Conservation (phyloP, 2,888 invertebrate genomes). For the Eupithecia tripunctaria region DNA sequence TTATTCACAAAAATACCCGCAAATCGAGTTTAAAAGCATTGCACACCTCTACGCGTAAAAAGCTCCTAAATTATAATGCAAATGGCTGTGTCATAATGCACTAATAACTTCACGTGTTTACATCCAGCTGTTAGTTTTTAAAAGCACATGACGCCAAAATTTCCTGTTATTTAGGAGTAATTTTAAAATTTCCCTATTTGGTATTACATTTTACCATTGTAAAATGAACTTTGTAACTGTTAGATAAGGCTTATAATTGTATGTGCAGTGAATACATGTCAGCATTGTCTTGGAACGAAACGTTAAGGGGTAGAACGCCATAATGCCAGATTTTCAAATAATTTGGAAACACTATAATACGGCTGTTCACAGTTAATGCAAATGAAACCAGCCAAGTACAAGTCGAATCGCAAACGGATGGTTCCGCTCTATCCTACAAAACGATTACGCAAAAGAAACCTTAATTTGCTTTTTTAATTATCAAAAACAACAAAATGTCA, state of each 20-base stretch:
- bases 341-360: not conserved
- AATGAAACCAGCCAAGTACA: too few relatives aligned
- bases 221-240: not conserved
- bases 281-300: conserved; percentile 37
- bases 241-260: conserved; percentile 33
- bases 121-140: conserved; percentile 37
- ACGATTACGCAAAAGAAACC: too few relatives aligned
- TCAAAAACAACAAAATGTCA: too few relatives aligned
- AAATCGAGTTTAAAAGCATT: not conserved
- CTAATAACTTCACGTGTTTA: conserved; percentile 42
- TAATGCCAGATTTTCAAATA: not conserved
- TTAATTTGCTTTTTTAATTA: too few relatives aligned
- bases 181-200: conserved; percentile 30
- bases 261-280: conserved; percentile 31
- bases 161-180: conserved; percentile 33
- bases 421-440: too few relatives aligned
- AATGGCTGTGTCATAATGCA: conserved; percentile 34
- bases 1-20: not conserved
- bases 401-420: too few relatives aligned
- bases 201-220: not conserved
- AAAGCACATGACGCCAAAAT: conserved; percentile 36
- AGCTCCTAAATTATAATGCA: conserved; percentile 18
- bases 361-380: not conserved
- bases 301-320: not conserved
- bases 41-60: conserved; percentile 10